A percentile compares a stretch with the other conserved stretches of the same genome.
Conservation (phyloP, 2,888 invertebrate species). For the Phrixothrix hirtus region DNA sequence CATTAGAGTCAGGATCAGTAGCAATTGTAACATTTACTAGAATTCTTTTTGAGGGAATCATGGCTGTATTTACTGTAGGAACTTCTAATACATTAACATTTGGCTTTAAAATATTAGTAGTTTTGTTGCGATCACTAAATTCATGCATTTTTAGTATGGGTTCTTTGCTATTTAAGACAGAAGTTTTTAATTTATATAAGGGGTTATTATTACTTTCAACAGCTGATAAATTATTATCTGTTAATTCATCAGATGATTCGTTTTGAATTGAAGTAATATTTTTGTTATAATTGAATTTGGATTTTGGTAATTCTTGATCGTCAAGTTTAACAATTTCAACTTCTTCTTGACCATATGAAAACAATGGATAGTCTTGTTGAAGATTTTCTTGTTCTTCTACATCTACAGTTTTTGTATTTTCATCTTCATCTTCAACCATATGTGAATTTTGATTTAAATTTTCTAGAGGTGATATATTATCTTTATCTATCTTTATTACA, state of each 20-base stretch:
- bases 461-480: constrained; percentile 17
- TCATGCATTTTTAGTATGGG: constrained; percentile 36
- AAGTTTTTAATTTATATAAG: constrained; percentile 42
- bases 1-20: constrained; percentile 64
- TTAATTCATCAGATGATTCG: constrained; percentile 8
- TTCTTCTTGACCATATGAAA: constrained; percentile 54
- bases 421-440: constrained; percentile 30
- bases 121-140: constrained; percentile 36
- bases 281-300: constrained; percentile 42
- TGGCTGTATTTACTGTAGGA: constrained; percentile 45
- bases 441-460: constrained; percentile 5
- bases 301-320: constrained; percentile 42
- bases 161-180: constrained; percentile 37
- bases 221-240: constrained; percentile 12
- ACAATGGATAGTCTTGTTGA: constrained; percentile 54
- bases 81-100: constrained; percentile 50
- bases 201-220: constrained; percentile 27
- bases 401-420: constrained; percentile 38
- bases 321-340: constrained; percentile 57
- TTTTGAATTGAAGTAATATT: constrained; percentile 3
- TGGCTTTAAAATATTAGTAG: constrained; percentile 37
- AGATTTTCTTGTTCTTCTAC: constrained; percentile 49
- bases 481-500: constrained; percentile 24
- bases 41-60: constrained; percentile 62
- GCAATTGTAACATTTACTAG: constrained; percentile 82